Conservation (phyloP, 2,797 vertebrate species). For the Helarctos malayanus region DNA sequence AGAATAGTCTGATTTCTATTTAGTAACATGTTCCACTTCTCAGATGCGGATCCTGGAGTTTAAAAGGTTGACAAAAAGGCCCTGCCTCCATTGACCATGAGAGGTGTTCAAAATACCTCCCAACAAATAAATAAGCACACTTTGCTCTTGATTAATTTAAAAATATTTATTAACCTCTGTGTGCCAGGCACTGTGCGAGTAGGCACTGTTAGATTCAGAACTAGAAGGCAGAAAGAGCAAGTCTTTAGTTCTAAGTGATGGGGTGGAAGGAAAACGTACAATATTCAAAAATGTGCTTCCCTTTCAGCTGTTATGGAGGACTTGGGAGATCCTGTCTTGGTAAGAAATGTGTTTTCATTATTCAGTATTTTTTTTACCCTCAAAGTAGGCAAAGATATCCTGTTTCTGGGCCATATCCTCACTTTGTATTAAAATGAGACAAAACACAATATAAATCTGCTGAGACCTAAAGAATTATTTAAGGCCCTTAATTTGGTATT, state of each 20-base stretch:
- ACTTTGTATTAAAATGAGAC: constrained; percentile 50
- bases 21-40: constrained; percentile 4
- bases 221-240: neutral
- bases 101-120: neutral
- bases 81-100: neutral
- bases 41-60: neutral
- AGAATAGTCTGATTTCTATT: constrained; percentile 43
- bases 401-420: neutral
- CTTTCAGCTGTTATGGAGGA: constrained; percentile 95
- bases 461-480: neutral
- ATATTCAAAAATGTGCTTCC: constrained; percentile 74
- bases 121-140: neutral
- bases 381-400: constrained; percentile 42
- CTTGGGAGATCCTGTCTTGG: constrained; percentile 94
- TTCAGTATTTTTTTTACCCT: constrained; percentile 50
- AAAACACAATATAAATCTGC: constrained; percentile 47
- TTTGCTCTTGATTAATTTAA: neutral
- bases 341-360: constrained; percentile 87
- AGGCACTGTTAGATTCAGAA: neutral
- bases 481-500: neutral
- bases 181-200: neutral
- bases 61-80: neutral
- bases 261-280: constrained; percentile 44
- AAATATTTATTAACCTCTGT: neutral
- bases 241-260: neutral